phyloP scores from a whole-genome alignment of 2,797 vertebrate genomes.

The Sebastes hopkinsi region DNA sequence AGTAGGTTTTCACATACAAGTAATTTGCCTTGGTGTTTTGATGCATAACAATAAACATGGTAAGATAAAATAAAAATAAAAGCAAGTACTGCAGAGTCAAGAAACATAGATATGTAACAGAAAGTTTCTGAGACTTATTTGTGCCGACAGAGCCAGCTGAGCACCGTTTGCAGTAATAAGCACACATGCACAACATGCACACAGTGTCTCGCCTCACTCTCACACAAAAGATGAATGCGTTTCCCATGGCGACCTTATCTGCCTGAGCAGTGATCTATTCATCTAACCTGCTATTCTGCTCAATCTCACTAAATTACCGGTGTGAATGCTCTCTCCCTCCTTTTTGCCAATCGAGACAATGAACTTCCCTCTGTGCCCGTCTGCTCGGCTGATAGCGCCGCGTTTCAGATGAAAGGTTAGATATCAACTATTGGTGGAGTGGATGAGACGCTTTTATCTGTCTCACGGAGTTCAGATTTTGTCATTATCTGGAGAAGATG shows the following conservation, averaged over 20 bases:
- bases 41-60: not conserved
- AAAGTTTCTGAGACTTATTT: not conserved
- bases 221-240: conserved; percentile 4
- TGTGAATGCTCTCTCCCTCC: conserved; percentile 2
- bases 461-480: conserved; percentile 7
- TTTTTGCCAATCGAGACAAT: conserved; percentile 2
- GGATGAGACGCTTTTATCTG: conserved; percentile 9
- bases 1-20: not conserved
- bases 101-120: not conserved
- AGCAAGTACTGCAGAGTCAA: not conserved
- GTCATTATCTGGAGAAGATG: conserved; percentile 45
- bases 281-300: not conserved
- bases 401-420: conserved; percentile 9
- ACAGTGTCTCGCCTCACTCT: not conserved
- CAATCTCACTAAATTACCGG: conserved; percentile 23
- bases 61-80: not conserved
- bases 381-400: not conserved
- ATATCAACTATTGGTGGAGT: conserved; percentile 24
- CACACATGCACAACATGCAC: not conserved
- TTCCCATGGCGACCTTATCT: conserved; percentile 8
- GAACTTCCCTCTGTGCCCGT: not conserved
- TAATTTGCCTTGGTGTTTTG: not conserved
- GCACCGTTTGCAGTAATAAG: not conserved
- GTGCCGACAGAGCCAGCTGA: not conserved
- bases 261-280: conserved; percentile 8